These are phyloP conservation scores for Pterobdella sp. DNA, from an alignment of 2,888 invertebrate species.

Conservation along the genomic window DNA sequence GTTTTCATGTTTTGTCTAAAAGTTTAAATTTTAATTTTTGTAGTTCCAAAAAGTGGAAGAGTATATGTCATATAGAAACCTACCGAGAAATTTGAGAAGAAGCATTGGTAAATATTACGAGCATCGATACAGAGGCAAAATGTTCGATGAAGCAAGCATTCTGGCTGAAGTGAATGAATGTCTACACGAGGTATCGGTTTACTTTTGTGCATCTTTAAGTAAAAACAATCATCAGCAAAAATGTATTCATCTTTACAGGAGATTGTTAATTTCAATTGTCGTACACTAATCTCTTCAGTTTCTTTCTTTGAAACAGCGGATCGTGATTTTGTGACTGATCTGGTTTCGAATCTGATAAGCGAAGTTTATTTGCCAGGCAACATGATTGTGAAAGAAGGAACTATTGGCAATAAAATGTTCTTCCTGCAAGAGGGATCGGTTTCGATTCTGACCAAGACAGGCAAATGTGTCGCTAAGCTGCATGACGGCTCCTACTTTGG, in stretches of 20 bases:
- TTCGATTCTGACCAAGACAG: slow-evolving; percentile 23
- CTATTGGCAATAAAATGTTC: slow-evolving; percentile 25
- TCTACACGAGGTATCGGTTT: slow-evolving; percentile 65
- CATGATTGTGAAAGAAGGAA: slow-evolving; percentile 25
- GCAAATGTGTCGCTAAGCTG: slow-evolving; percentile 25
- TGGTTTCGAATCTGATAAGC: slow-evolving; percentile 59
- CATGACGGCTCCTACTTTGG: slow-evolving; percentile 27
- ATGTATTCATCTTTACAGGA: slow-evolving; percentile 58
- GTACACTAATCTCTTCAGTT: slow-evolving; percentile 92
- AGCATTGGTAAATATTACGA: slow-evolving; percentile 96
- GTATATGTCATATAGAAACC: slow-evolving; percentile 95
- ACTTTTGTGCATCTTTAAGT: not conserved
- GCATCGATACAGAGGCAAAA: slow-evolving; percentile 96
- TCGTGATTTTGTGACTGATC: slow-evolving; percentile 93
- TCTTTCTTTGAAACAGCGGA: slow-evolving; percentile 98
- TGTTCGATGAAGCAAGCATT: slow-evolving; percentile 96
- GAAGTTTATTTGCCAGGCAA: slow-evolving; percentile 26
- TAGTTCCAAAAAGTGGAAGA: slow-evolving; percentile 98
- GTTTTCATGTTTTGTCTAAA: not conserved
- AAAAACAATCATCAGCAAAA: no score
- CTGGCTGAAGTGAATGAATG: slow-evolving; percentile 93
- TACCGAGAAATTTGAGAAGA: slow-evolving; percentile 89
- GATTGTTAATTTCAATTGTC: slow-evolving; percentile 96
- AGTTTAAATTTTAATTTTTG: no score
- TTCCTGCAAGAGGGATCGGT: slow-evolving; percentile 28